phyloP scores from a whole-genome alignment of 2,888 invertebrate species.

The Chorisops tibialis region DNA sequence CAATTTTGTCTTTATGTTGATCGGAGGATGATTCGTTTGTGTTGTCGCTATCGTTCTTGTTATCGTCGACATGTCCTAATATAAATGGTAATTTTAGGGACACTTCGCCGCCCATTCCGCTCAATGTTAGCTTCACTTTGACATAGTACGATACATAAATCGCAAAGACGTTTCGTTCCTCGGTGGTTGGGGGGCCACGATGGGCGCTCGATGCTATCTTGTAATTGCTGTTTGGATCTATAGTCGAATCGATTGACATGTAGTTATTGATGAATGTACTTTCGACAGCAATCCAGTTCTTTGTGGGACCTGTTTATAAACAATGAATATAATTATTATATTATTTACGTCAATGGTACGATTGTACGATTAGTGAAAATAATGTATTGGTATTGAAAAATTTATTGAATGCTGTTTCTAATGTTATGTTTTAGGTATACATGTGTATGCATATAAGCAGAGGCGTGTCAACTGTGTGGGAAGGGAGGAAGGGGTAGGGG shows the following conservation, averaged over 20 bases:
- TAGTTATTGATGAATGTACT: constrained; percentile 67
- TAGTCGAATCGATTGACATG: constrained; percentile 31
- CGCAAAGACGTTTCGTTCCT: constrained; percentile 67
- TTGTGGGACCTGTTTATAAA: constrained; percentile 61
- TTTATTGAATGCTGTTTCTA: too few species aligned
- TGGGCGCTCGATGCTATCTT: constrained; percentile 41
- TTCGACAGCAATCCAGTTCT: constrained; percentile 83
- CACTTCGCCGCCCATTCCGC: constrained; percentile 73
- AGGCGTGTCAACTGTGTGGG: too few species aligned
- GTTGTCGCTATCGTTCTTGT: constrained; percentile 10
- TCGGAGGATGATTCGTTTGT: background rate
- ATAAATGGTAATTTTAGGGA: constrained; percentile 74
- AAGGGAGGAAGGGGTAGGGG: too few species aligned
- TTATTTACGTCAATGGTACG: too few species aligned
- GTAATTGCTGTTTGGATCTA: constrained; percentile 32
- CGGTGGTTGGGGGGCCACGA: constrained; percentile 39
- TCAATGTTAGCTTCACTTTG: constrained; percentile 73
- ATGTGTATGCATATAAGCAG: too few species aligned
- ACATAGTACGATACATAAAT: constrained; percentile 86
- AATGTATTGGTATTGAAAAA: too few species aligned
- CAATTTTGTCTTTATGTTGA: constrained; percentile 9
- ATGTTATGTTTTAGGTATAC: too few species aligned
- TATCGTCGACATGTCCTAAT: constrained; percentile 58
- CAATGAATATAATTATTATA: too few species aligned
- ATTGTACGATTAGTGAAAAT: too few species aligned